Conservation (phyloP, 2,888 invertebrate genomes). For the Hedya salicella region DNA sequence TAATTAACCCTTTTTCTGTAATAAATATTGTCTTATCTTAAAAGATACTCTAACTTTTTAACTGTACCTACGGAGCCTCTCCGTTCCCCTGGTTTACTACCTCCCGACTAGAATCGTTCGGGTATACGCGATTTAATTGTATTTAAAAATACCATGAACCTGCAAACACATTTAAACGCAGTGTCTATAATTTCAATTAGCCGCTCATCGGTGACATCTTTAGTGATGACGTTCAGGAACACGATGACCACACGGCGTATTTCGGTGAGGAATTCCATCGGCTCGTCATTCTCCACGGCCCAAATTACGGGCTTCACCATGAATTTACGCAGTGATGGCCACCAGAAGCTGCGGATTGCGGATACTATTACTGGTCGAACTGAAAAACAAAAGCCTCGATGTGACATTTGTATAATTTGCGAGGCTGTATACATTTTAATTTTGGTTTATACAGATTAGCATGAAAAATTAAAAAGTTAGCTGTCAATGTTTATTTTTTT, state of each 20-base stretch:
- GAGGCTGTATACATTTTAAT: too few species aligned
- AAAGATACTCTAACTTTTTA: too few species aligned
- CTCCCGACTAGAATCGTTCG: too few species aligned
- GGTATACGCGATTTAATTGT: too few species aligned
- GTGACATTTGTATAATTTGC: too few species aligned
- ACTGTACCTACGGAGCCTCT: too few species aligned
- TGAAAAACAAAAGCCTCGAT: constrained; percentile 47
- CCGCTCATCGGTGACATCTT: constrained; percentile 64
- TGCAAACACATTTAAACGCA: constrained; percentile 72
- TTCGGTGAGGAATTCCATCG: constrained; percentile 89
- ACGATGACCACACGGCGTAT: constrained; percentile 89
- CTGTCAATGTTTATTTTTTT: too few species aligned
- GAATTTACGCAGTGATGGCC: constrained; percentile 80
- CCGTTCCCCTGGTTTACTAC: too few species aligned
- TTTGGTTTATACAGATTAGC: background rate
- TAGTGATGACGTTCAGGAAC: constrained; percentile 86
- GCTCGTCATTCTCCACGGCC: constrained; percentile 87
- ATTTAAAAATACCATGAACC: constrained; percentile 49
- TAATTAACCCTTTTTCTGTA: too few species aligned
- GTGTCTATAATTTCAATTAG: constrained; percentile 80
- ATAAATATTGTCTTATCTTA: too few species aligned
- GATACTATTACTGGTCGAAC: constrained; percentile 66
- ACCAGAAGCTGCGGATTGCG: constrained; percentile 62
- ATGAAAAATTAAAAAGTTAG: constrained; percentile 8
- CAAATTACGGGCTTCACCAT: constrained; percentile 85